Evolutionary conservation across 2,113 vertebrate species (phyloP).

Genomic region (Ctenomys sociabilis): DNA sequence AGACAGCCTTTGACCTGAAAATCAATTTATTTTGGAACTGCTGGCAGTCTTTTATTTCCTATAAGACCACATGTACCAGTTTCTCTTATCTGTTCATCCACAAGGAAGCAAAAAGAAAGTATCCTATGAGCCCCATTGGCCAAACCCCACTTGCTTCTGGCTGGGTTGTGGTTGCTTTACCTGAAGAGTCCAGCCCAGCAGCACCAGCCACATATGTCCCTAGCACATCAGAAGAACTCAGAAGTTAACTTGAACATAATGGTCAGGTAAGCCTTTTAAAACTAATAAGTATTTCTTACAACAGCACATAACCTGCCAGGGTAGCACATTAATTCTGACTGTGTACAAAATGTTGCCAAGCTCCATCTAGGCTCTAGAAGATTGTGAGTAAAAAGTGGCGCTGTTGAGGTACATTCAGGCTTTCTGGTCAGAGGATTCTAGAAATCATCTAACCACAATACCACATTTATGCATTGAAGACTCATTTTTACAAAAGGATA

Average conservation of each 20-base stretch:
- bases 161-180: background rate
- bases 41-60: background rate
- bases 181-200: background rate
- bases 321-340: background rate
- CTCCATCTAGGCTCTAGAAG: background rate
- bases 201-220: background rate
- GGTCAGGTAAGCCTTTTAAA: background rate
- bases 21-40: background rate
- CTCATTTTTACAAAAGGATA: background rate
- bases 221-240: background rate
- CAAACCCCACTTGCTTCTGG: background rate
- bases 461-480: too few relatives aligned
- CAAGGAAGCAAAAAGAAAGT: background rate
- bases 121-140: background rate
- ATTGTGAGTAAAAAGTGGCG: background rate
- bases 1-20: constrained; percentile 13
- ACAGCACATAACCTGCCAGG: background rate
- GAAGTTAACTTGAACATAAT: background rate
- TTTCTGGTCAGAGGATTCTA: background rate
- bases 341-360: background rate
- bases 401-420: background rate
- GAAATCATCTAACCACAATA: background rate
- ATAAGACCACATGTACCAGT: background rate
- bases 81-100: background rate
- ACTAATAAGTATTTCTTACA: accelerated